Evolutionary conservation across 1,140 invertebrate genomes (phyloP), one percentile per base, ranked within the genome.

Genomic region (Procambarus virginalis): DNA sequence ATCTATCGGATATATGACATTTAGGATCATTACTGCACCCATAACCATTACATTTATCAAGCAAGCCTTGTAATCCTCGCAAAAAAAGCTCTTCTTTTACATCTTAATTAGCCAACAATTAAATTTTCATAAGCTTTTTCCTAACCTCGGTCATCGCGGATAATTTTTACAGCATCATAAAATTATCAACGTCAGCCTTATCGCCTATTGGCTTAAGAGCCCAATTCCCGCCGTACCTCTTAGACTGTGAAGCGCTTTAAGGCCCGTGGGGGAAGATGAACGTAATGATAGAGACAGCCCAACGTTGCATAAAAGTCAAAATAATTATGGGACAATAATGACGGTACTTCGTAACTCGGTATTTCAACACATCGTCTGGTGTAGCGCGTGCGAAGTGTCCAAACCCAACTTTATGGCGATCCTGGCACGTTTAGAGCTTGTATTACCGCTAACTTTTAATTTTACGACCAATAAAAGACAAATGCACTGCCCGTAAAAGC

Each of bases 371-470:
- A 78, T 89, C 88, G 79, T 89, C 78, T 73, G 68, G 51, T 20
- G 81, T 49, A 82, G 87, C 80, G 87, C 80, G 87, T 78, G 87
- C 80, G 68, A 76, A 84, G 55, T 89, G 81, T 84, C 75, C 81
- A 68, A 78, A 89, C 58, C 68, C 70, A 73, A 89, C 73, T 89
- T 89, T 89, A 89, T 89, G 80, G 88, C 51, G 81, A 89, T 84
- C 70, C 88, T 84, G 75, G 34, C 88, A 89, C 88, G 88, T 89
- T 89, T 84, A 89, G 82, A 89, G 88, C 75, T 89, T 89, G 88
- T 89, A 89, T 89, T 89, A 89, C 88, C 88, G 88, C 88, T 89
- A 89, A 89, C 88, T 89, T 89, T 89, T 89, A 89, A 89, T 89
- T 89, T 89, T 89, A 89, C 81, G 88, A 89, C 88, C 88, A 89